Conservation (phyloP, 2,113 vertebrate species). For the Tachysurus vachellii region DNA sequence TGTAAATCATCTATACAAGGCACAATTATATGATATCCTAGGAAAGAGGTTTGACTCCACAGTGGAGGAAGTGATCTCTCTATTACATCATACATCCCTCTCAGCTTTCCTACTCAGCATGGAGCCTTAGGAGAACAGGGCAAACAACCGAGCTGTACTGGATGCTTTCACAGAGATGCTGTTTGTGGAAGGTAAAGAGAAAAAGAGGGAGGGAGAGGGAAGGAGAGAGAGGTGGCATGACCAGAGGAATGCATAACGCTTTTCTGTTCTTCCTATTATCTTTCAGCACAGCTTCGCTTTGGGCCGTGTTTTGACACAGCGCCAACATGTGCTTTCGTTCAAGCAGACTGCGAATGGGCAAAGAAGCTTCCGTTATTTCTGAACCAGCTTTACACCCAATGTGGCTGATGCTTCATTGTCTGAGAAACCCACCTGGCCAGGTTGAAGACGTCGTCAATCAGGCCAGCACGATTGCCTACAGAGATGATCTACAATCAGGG, state of each 20-base stretch:
- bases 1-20: background rate
- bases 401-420: background rate
- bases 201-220: background rate
- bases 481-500: constrained; percentile 83
- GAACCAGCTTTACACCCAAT: background rate
- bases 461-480: constrained; percentile 90
- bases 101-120: background rate
- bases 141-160: constrained; percentile 10
- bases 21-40: background rate
- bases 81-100: background rate
- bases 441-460: constrained; percentile 96
- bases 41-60: background rate
- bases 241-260: background rate
- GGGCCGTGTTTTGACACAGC: constrained; percentile 19
- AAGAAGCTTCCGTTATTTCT: constrained; percentile 4
- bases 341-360: background rate
- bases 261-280: constrained; percentile 16
- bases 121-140: constrained; percentile 14
- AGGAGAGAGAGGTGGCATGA: background rate
- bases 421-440: constrained; percentile 84
- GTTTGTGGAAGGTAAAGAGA: background rate
- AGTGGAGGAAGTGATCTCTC: background rate
- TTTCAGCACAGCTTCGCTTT: constrained; percentile 29
- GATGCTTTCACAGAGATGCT: background rate
- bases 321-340: background rate